Evolutionary conservation across 1,140 invertebrate species (phyloP).

Genomic region (Pseudomyrmex flavicornis): DNA sequence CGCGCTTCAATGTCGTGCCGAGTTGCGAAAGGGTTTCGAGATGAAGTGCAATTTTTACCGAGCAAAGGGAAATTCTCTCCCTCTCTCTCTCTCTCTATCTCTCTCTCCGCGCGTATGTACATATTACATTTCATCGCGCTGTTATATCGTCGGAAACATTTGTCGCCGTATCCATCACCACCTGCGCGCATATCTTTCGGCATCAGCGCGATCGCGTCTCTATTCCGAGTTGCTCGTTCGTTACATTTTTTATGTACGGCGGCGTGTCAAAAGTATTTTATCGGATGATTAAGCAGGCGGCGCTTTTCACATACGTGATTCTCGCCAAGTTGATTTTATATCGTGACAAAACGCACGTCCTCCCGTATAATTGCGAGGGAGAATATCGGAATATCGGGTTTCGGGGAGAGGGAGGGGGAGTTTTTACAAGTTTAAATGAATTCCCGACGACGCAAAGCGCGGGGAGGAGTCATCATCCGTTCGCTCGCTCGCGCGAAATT

Average conservation of each 20-base stretch:
- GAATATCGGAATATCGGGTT: too few species aligned
- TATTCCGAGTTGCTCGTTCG: not conserved
- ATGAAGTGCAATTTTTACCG: not conserved
- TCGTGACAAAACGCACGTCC: not conserved
- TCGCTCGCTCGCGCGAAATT: not conserved
- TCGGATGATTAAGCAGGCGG: not conserved
- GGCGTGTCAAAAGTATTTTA: not conserved
- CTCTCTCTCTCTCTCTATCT: too few species aligned
- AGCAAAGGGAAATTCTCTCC: too few species aligned
- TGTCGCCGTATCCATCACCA: not conserved
- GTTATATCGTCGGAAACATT: constrained; percentile 7
- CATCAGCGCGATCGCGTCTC: not conserved
- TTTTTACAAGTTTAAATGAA: too few species aligned
- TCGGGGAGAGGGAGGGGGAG: too few species aligned
- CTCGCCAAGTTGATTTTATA: not conserved
- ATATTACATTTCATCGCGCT: not conserved
- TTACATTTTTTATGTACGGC: not conserved
- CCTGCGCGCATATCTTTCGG: not conserved
- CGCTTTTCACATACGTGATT: not conserved
- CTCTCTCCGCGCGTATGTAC: too few species aligned
- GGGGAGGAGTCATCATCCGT: not conserved
- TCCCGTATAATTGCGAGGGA: too few species aligned
- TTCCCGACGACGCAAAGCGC: not conserved
- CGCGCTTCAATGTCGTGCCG: constrained; percentile 26
- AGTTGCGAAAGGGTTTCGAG: not conserved